Base-by-base conservation (phyloP, 2,888 invertebrate genomes). In the Acronicta leporina region DNA sequence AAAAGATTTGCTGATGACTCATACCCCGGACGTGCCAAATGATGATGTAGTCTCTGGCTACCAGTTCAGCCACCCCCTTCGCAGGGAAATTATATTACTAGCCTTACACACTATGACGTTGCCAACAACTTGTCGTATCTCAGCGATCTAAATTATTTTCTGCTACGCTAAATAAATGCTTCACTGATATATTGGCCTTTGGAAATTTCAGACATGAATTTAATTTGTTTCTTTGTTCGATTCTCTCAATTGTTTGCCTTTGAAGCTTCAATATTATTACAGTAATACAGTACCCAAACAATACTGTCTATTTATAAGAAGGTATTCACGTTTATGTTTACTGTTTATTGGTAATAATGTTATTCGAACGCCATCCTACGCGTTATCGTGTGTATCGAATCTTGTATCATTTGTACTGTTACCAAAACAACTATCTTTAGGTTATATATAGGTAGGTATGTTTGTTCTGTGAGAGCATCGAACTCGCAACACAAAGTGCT, bases 121-220 rank as follows among this genome's bases (percentile, higher is more conserved):
- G 71, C 68, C 71, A 69, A 56, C 56, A 20, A 52, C 66, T 50
- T 71, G 71, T 71, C 71, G 47, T 20, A 15, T 8, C 38, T 38
- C 38, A 11, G 33, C 20, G 20, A 70, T 71, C 61, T 38, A 41
- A 5, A 53, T 38, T 50, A 53, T 44, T 46, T 66, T 27, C 8
- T 27, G 15, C 46, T 41, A 9, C 16, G 5, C 41, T 25, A n/a
- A 33, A 33, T 4, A 11, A 33, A 7, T 16, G 14, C 35, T 41
- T 41, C 42, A 52, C 57, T 54, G 25, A 11, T 0, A 33, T 33
- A 58, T 38, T 58, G 43, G 64, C 43, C 54, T 52, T 30, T 38
- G 5, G 9, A 11, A n/a, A 38, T 57, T 14, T 41, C 13, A 8
- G 42, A 8, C 27, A 15, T 14, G 7, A 45, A 42, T 14, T 20